These are phyloP conservation scores for Sula dactylatra DNA, from an alignment of 2,113 vertebrate genomes.

Conservation along the genomic window DNA sequence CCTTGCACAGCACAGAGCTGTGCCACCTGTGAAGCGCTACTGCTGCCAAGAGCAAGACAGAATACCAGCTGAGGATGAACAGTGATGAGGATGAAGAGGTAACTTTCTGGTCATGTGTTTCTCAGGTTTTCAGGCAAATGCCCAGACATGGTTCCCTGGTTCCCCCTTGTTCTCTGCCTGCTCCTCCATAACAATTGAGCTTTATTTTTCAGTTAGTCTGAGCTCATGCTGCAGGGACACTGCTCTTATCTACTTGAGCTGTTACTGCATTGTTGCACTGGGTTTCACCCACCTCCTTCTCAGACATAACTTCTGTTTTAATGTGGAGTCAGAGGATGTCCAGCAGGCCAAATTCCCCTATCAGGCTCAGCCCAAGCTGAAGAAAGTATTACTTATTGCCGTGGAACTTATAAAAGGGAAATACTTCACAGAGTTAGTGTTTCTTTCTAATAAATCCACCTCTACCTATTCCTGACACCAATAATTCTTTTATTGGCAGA, in stretches of 20 bases:
- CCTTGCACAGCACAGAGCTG: neutral
- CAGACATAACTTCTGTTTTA: neutral
- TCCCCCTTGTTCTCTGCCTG: neutral
- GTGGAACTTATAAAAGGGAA: neutral
- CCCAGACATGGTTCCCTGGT: neutral
- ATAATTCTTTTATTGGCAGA: neutral
- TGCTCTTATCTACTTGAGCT: neutral
- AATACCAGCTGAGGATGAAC: neutral
- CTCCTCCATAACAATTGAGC: neutral
- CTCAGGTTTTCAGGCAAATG: neutral
- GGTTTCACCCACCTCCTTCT: neutral
- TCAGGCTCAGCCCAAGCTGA: neutral
- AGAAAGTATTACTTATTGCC: neutral
- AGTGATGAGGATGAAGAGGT: neutral
- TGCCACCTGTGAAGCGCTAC: neutral
- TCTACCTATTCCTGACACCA: neutral
- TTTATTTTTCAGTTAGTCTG: neutral
- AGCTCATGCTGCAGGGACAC: neutral
- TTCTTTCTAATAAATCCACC: neutral
- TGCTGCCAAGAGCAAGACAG: neutral
- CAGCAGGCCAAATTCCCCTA: neutral
- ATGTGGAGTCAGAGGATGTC: neutral
- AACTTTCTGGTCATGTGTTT: neutral
- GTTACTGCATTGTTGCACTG: neutral
- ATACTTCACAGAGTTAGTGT: neutral